A percentile compares a stretch with the other conserved stretches of the same genome.
These are phyloP conservation scores for Gopherus flavomarginatus DNA, from an alignment of 2,113 vertebrate genomes.

Conservation along the genomic window DNA sequence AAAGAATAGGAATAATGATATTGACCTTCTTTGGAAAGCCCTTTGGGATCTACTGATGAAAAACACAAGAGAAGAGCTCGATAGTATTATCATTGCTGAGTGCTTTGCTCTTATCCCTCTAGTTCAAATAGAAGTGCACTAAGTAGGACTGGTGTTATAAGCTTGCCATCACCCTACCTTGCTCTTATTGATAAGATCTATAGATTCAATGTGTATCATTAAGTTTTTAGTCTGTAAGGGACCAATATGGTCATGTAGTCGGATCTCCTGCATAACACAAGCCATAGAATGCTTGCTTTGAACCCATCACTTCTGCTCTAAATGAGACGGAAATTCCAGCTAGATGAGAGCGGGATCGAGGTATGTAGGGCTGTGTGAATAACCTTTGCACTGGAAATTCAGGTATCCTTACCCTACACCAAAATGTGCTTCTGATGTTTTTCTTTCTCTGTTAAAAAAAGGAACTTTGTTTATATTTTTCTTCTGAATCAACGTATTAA, in stretches of 20 bases:
- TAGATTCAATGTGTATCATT: not conserved
- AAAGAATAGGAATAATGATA: not conserved
- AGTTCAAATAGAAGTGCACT: not conserved
- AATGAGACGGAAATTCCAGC: too few species aligned
- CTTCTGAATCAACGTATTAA: conserved; percentile 46
- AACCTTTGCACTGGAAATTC: not conserved
- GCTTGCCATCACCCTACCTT: not conserved
- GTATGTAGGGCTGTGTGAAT: not conserved
- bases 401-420: not conserved
- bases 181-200: not conserved
- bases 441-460: not conserved
- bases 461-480: conserved; percentile 23
- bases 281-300: not conserved
- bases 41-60: not conserved
- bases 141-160: too few species aligned
- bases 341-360: not conserved
- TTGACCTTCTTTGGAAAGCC: not conserved
- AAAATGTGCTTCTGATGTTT: not conserved
- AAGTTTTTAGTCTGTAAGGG: not conserved
- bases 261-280: too few species aligned
- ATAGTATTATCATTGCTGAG: not conserved
- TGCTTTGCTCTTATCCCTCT: not conserved
- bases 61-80: not conserved
- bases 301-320: not conserved
- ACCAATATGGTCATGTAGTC: not conserved